Evolutionary conservation across 2,888 invertebrate genomes (phyloP), one percentile per base, ranked within the genome.

Genomic region (Dolomedes plantarius): DNA sequence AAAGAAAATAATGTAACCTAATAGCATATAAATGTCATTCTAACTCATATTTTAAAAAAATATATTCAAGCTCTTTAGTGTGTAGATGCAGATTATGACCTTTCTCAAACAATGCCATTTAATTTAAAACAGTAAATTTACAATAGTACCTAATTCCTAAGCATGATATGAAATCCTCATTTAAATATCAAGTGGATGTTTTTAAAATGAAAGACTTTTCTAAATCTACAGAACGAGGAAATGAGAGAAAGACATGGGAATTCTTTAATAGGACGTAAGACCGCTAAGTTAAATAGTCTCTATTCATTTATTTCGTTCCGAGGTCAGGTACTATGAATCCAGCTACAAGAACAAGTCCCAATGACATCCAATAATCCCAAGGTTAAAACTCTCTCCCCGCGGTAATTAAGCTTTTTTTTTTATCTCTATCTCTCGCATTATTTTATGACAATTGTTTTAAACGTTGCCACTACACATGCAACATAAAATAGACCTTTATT

Each of bases 321-420:
- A 56, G 56, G 56, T 56, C 56, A 56, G 7, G n/a, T 16, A 6
- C 11, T n/a, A 46, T 36, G 16, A 46, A 46, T n/a, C 46, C 23
- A 56, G 23, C 56, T n/a, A 1, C 23, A 3, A 23, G 16, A 46
- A 46, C n/a, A 46, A 46, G 7, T 2, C 56, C 1, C 5, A 36
- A 36, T 56, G 56, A 23, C 23, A 56, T 19, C 56, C 7, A 5
- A 46, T 23, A 5, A 56, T 56, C 56, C 23, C 56, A 56, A 56
- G 56, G 56, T 56, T 56, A 23, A 23, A 56, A 56, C 1, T 36
- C n/a, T n/a, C n/a, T n/a, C n/a, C n/a, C n/a, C n/a, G n/a, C 23
- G 23, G 56, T 23, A 56, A 56, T 56, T 56, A 56, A 56, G 56
- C 7, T 56, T 56, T 56, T 56, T n/a, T n/a, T n/a, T n/a, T n/a